phyloP scores from a whole-genome alignment of 2,888 invertebrate species.

The Bibio marci region DNA sequence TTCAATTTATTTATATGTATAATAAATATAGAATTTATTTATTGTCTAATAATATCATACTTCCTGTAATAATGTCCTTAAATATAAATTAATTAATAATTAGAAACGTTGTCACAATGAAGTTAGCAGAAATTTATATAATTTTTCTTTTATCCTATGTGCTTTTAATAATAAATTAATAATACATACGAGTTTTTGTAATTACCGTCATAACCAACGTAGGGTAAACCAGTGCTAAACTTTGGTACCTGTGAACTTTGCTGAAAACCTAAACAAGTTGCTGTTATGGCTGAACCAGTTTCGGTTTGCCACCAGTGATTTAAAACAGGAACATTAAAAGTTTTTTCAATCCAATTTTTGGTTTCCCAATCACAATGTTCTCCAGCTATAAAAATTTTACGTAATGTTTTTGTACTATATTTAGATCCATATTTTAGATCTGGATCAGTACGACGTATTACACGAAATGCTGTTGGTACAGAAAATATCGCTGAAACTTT shows the following conservation, averaged over 20 bases:
- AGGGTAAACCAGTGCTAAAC: conserved; percentile 67
- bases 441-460: conserved; percentile 67
- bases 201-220: conserved; percentile 76
- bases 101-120: too few species aligned
- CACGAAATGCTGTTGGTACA: conserved; percentile 79
- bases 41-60: too few species aligned
- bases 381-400: conserved; percentile 68
- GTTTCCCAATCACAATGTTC: conserved; percentile 90
- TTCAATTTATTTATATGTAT: too few species aligned
- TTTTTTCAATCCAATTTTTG: conserved; percentile 54
- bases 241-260: conserved; percentile 52
- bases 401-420: conserved; percentile 52
- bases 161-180: too few species aligned
- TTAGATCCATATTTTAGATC: conserved; percentile 47
- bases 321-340: conserved; percentile 56
- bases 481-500: conserved; percentile 72
- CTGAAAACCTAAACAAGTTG: conserved; percentile 62
- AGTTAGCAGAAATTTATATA: neutral
- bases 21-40: too few species aligned
- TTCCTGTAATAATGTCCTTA: too few species aligned
- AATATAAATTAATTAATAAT: too few species aligned
- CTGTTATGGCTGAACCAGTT: conserved; percentile 78
- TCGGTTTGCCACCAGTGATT: conserved; percentile 99
- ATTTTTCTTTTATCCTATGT: conserved; percentile 65
- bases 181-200: conserved; percentile 33